Evolutionary conservation across 2,113 vertebrate genomes (phyloP), one percentile per base, ranked within the genome.

Genomic region (Nibea albiflora): DNA sequence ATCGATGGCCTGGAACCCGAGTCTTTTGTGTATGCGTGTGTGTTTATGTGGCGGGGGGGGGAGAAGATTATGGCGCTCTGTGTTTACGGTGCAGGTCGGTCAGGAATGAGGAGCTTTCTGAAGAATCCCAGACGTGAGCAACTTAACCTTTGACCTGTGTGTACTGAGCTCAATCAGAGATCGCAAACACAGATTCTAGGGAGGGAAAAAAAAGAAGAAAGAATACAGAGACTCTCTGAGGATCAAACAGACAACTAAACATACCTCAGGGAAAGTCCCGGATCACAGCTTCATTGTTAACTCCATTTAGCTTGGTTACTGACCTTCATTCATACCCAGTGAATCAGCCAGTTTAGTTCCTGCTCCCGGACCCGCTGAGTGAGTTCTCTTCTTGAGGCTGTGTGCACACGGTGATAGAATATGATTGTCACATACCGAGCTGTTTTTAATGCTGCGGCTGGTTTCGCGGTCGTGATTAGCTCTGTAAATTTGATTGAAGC

Each of bases 1-100:
- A 93, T 93, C 83, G 85, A 91, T 83, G 91, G 73, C 78, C 87
- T 92, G 92, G 76, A 93, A 94, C 88, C 88, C 90, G 86, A 94
- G 80, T 73, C 82, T 76, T 85, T 83, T 90, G 82, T 89, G 71
- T 86, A 60, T 77, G 72, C 46, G 11, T 79, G 76, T 71, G 86
- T 85, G 87, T 90, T 89, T 90, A 81, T 85, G 73, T 84, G 91
- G 57, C 8, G 52, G 22, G 26, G 52, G 22, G 26, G 52, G 44
- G 60, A 58, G 80, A 49, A 78, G 88, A 88, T 87, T 80, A 86
- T 42, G 53, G 57, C 70, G 67, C 58, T 44, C 10, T 24, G 54
- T 85, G 86, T 90, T 88, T 89, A 85, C 5, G 75, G 73, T 12
- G 44, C 62, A 63, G 76, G 66, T 78, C 73, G 24, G 78, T 65